Base-by-base conservation (phyloP, 2,113 vertebrate species). In the Pelodiscus sinensis region DNA sequence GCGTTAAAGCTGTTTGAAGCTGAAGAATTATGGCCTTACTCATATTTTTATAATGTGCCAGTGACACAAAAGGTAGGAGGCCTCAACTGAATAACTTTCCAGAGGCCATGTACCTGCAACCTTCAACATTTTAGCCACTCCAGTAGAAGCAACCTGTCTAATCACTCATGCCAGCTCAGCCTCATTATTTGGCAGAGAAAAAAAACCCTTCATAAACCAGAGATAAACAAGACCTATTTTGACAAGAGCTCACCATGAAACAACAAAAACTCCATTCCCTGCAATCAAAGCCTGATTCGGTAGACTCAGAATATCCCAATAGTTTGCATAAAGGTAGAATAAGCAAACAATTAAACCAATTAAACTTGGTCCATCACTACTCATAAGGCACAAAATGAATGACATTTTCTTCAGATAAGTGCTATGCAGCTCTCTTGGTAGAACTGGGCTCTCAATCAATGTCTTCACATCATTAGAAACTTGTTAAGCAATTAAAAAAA, bases 111-210 rank as follows among this genome's bases (percentile, higher is more conserved):
- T 77, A 88, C 3, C 18, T 2, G 31, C n/a, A 71, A 44, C 22
- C 24, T 2, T 73, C 15, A 3, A 62, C 56, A 62, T 51, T 3
- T 0, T 2, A 0, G 19, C 13, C 10, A 25, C 54, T 55, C n/a
- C 21, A n/a, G 9, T 18, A 27, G 14, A 16, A 2, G 38, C n/a
- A 5, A 13, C 22, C 29, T 21, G 13, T 6, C 29, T 6, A 75
- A 29, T n/a, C 90, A 51, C 11, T 21, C 1, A 9, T 0, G 2
- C 57, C 35, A 52, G 22, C 31, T 75, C n/a, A 4, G 19, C 57
- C 31, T 31, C 5, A 18, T 83, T 44, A 7, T 7, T 85, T n/a
- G 0, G 51, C 55, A 15, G 35, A 73, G 2, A 68, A 35, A 29
- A n/a, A 8, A 38, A 35, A 44, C 5, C 5, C 2, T 80, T 29